Conservation (phyloP, 2,113 vertebrate genomes). For the Romanogobio albipinnatus region DNA sequence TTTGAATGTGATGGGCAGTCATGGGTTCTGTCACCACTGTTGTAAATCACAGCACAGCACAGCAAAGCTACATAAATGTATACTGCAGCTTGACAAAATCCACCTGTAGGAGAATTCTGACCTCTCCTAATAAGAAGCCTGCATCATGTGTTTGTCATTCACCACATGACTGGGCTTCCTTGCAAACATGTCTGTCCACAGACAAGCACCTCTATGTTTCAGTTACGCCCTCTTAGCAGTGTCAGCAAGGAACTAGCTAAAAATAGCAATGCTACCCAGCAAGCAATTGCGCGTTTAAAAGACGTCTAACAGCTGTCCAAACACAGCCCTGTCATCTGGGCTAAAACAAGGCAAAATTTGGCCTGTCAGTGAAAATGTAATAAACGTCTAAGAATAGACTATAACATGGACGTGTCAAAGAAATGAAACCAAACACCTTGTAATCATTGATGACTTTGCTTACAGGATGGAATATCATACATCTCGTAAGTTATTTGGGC, state of each 20-base stretch:
- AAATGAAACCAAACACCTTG: too few relatives aligned
- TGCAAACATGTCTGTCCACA: not conserved
- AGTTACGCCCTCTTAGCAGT: not conserved
- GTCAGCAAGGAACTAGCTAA: not conserved
- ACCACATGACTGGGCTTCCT: not conserved
- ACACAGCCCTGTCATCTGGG: too few relatives aligned
- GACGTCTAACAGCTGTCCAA: too few relatives aligned
- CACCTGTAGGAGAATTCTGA: slow-evolving; percentile 7
- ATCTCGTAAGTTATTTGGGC: too few relatives aligned
- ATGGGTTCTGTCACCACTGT: slow-evolving; percentile 28
- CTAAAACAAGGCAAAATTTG: too few relatives aligned
- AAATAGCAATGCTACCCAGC: not conserved
- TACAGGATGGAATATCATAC: too few relatives aligned
- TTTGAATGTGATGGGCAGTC: slow-evolving; percentile 45
- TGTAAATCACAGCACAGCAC: slow-evolving; percentile 41
- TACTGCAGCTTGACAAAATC: slow-evolving; percentile 20
- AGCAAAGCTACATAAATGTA: slow-evolving; percentile 16
- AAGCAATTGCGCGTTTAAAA: too few relatives aligned
- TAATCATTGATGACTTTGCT: too few relatives aligned
- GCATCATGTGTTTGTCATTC: not conserved
- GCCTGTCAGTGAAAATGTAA: too few relatives aligned
- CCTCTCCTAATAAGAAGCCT: slow-evolving; percentile 22
- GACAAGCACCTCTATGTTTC: not conserved
- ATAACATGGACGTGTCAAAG: too few relatives aligned
- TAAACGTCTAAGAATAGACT: too few relatives aligned